Evolutionary conservation across 2,797 vertebrate genomes (phyloP).

Genomic region (Clarias pachynema): DNA sequence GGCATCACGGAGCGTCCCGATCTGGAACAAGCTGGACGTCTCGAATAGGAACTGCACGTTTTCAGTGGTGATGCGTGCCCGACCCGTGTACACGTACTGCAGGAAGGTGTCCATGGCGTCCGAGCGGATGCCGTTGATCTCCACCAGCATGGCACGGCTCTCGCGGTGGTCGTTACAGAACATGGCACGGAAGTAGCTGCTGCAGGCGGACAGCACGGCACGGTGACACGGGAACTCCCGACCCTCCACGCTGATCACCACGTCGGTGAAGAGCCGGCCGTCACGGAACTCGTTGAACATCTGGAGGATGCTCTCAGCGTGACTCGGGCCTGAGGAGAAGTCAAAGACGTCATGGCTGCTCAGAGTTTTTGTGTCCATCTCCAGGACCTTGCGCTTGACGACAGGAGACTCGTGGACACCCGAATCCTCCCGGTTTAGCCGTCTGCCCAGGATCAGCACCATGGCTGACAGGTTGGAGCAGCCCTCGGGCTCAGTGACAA

Average conservation of each 20-base stretch:
- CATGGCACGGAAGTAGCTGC: constrained; percentile 98
- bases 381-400: constrained; percentile 88
- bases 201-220: constrained; percentile 94
- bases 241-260: constrained; percentile 96
- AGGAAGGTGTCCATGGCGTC: constrained; percentile 98
- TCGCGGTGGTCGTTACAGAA: constrained; percentile 97
- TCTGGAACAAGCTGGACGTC: constrained; percentile 97
- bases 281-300: constrained; percentile 97
- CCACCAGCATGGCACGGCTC: constrained; percentile 95
- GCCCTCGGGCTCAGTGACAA: constrained; percentile 40
- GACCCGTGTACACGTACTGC: constrained; percentile 94
- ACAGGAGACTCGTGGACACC: constrained; percentile 91
- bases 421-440: constrained; percentile 92
- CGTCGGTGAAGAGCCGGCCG: constrained; percentile 93
- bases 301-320: constrained; percentile 92
- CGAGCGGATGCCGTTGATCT: constrained; percentile 96
- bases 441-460: constrained; percentile 96
- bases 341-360: constrained; percentile 88
- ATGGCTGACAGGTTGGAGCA: constrained; percentile 74
- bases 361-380: constrained; percentile 89
- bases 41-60: constrained; percentile 98
- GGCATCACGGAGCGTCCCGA: constrained; percentile 87
- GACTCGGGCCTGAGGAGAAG: constrained; percentile 91
- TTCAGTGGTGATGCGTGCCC: constrained; percentile 94
- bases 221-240: constrained; percentile 96